Evolutionary conservation across 2,797 vertebrate genomes (phyloP), one percentile per base, ranked within the genome.

Genomic region (Enteromius paludinosus): DNA sequence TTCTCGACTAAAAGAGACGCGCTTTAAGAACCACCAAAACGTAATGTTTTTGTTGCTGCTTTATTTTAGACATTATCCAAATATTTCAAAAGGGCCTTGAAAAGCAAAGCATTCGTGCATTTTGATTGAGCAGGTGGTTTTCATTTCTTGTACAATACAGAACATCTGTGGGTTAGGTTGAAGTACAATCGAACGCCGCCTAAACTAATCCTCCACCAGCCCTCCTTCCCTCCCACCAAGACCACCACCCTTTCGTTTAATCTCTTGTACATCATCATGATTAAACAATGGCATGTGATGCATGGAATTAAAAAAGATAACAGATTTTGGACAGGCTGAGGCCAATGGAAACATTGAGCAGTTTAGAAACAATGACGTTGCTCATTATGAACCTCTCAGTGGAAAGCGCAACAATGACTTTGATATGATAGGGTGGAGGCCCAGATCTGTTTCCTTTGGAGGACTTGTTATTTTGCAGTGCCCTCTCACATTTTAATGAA

Each of bases 131-230:
- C 88, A 88, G 88, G 83, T 83, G 83, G 89, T 85, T 88, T 78
- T 86, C 72, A 88, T 90, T 89, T 87, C 80, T 85, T 80, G 85
- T 85, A 77, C 87, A 86, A 84, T 79, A 83, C 82, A 79, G 83
- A 89, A 86, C 90, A 89, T 87, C 87, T 90, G 89, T 75, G 71
- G 84, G 43, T 73, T 82, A 64, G 77, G 83, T 86, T 87, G 45
- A 75, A 78, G 75, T 74, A 75, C 41, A 80, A 79, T 72, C 83
- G 47, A 83, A 54, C 45, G 43, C 64, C 52, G 28, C 61, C 65
- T 75, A 82, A 30, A 20, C 10, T 72, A 78, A 86, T 82, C 73
- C 65, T 64, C 81, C 66, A 45, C 75, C 65, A 73, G 83, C 65
- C 61, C 76, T 30, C 70, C 70, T 66, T 81, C 69, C 25, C 72